A percentile compares a stretch with the other conserved stretches of the same genome.
phyloP scores from a whole-genome alignment of 1,140 invertebrate genomes.

The Lysiphlebus fabarum region DNA sequence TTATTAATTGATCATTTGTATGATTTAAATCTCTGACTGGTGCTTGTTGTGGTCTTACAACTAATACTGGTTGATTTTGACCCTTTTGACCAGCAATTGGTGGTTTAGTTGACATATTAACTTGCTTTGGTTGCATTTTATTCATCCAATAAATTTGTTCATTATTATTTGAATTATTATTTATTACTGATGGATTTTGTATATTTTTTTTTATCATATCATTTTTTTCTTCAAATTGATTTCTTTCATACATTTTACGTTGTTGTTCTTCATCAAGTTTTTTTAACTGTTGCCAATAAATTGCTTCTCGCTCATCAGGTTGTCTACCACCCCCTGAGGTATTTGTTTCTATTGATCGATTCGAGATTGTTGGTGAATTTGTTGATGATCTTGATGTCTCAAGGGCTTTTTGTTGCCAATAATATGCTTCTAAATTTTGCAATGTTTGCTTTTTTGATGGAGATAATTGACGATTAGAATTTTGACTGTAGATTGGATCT shows the following conservation, averaged over 20 bases:
- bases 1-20: slow-evolving; percentile 13
- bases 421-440: slow-evolving; percentile 46
- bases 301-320: slow-evolving; percentile 43
- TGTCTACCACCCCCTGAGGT: slow-evolving; percentile 26
- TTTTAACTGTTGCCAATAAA: slow-evolving; percentile 50
- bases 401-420: slow-evolving; percentile 48
- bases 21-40: slow-evolving; percentile 29
- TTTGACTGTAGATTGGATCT: slow-evolving; percentile 25
- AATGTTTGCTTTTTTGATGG: slow-evolving; percentile 45
- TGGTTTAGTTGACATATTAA: slow-evolving; percentile 35
- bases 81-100: slow-evolving; percentile 42
- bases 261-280: slow-evolving; percentile 49
- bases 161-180: slow-evolving; percentile 9
- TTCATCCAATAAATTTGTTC: slow-evolving; percentile 34
- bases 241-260: slow-evolving; percentile 42
- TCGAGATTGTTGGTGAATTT: slow-evolving; percentile 14
- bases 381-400: slow-evolving; percentile 37
- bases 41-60: slow-evolving; percentile 46
- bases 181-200: slow-evolving; percentile 29
- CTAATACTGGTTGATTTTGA: slow-evolving; percentile 45
- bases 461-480: slow-evolving; percentile 32
- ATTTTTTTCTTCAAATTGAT: slow-evolving; percentile 29
- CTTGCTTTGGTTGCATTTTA: slow-evolving; percentile 21
- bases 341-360: slow-evolving; percentile 15
- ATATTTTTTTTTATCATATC: slow-evolving; percentile 29